Conservation (phyloP, 2,888 invertebrate genomes). For the Nasonovia ribisnigri region DNA sequence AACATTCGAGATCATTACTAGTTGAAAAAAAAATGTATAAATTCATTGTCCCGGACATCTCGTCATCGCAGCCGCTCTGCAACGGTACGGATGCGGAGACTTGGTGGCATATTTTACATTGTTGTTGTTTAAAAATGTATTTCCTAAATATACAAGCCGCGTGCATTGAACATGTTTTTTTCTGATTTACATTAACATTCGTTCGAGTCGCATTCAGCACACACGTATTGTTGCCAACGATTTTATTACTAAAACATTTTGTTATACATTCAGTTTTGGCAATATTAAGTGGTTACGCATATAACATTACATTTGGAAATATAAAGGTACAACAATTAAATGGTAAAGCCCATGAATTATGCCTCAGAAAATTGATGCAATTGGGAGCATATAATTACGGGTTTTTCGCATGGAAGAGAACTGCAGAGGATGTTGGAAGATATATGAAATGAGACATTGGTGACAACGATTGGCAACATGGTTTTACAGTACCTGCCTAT, state of each 20-base stretch:
- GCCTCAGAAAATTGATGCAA: not conserved
- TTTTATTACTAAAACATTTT: not conserved
- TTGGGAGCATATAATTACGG: not conserved
- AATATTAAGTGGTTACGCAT: not conserved
- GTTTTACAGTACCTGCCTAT: not conserved
- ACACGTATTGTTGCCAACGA: not conserved
- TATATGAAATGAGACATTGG: no score
- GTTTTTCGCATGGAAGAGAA: not conserved
- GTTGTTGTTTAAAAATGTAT: not conserved
- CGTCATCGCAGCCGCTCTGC: not conserved
- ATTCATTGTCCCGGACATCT: slow-evolving; percentile 11
- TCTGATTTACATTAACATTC: not conserved
- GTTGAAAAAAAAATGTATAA: not conserved
- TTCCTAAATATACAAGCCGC: not conserved
- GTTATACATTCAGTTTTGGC: not conserved
- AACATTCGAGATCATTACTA: slow-evolving; percentile 32
- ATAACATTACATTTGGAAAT: not conserved
- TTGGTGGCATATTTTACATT: not conserved
- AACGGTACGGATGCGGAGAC: not conserved
- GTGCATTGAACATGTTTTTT: not conserved
- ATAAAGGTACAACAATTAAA: not conserved
- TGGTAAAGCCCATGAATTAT: not conserved
- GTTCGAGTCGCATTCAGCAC: not conserved
- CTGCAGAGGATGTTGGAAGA: not conserved
- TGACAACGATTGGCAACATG: not conserved